These are phyloP conservation scores for Apodemus agrarius DNA, from an alignment of 2,797 vertebrate genomes.

Conservation along the genomic window DNA sequence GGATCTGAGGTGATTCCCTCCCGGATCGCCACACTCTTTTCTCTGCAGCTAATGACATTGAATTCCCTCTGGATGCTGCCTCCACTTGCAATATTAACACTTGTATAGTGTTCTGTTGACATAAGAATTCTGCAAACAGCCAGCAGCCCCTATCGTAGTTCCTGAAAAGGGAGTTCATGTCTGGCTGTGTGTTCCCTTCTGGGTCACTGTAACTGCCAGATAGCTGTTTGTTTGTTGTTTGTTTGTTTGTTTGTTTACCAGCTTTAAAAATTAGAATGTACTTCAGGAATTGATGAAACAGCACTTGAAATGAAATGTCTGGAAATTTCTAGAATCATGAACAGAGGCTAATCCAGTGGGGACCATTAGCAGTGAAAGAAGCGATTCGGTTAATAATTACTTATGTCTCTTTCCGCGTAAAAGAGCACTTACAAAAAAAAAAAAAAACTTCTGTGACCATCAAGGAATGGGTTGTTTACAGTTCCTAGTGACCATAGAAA, in stretches of 20 bases:
- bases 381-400: not conserved
- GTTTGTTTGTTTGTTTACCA: slow-evolving; percentile 40
- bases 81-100: slow-evolving; percentile 88
- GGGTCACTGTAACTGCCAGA: slow-evolving; percentile 11
- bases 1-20: slow-evolving; percentile 84
- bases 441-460: slow-evolving; percentile 44
- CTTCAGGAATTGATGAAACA: not conserved
- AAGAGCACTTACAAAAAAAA: slow-evolving; percentile 30
- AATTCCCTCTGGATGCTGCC: slow-evolving; percentile 84
- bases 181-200: not conserved
- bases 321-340: slow-evolving; percentile 59
- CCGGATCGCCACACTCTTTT: slow-evolving; percentile 80
- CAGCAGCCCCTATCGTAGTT: slow-evolving; percentile 73
- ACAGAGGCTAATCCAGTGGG: slow-evolving; percentile 35
- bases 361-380: slow-evolving; percentile 11
- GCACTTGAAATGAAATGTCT: not conserved
- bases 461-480: slow-evolving; percentile 24
- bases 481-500: slow-evolving; percentile 34
- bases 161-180: slow-evolving; percentile 57
- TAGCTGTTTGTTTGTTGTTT: slow-evolving; percentile 22
- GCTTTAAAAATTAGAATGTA: slow-evolving; percentile 39
- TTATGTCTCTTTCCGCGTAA: slow-evolving; percentile 52
- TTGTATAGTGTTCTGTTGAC: slow-evolving; percentile 88
- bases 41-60: slow-evolving; percentile 81
- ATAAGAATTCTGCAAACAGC: slow-evolving; percentile 86